Base-by-base conservation (phyloP, 35 echinoderm and acorn worm genomes). In the Heliocidaris erythrogramma region DNA sequence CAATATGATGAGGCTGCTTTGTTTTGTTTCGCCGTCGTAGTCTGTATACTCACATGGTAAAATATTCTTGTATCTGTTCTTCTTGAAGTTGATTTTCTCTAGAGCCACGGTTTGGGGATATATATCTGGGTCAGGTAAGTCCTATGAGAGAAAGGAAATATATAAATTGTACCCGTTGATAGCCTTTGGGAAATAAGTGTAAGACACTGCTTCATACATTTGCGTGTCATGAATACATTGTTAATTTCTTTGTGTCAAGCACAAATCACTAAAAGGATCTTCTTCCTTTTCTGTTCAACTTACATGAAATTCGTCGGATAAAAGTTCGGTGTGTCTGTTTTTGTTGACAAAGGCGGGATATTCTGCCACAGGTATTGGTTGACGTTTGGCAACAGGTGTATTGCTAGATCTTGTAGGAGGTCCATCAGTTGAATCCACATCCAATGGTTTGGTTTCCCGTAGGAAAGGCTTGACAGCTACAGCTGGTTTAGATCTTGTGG, bases 1-100 rank as follows among this genome's bases (percentile, higher is more conserved):
- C 35, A 42, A 42, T 1, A 42, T 42, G 35, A 42, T 42, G 35
- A 42, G 35, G 35, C 35, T 42, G 35, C 1, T 1, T 42, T 1
- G 35, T 42, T 42, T 0, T 42, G 35, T 42, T 42, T 42, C 1
- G 35, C 3, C 0, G 35, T 42, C 35, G 35, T 7, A 78, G 2
- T 21, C 27, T 27, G 18, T 12, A 50, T 17, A 92, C 91, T 92
- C 48, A 92, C 91, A 92, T 49, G 91, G 91, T 13, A 92, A 59
- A 13, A 92, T 59, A 27, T 78, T 78, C 21, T 78, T 92, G 49
- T 92, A 92, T 50, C 91, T 32, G 48, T 92, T 92, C 50, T 92
- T 92, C 47, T 30, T 59, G 91, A 52, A 92, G 49, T 92, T 52
- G 30, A 49, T 59, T 16, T 49, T 27, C 91, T 92, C 49, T 48